Evolutionary conservation across 1,140 invertebrate species (phyloP).

Genomic region (honey bee (Apis mellifera)): DNA sequence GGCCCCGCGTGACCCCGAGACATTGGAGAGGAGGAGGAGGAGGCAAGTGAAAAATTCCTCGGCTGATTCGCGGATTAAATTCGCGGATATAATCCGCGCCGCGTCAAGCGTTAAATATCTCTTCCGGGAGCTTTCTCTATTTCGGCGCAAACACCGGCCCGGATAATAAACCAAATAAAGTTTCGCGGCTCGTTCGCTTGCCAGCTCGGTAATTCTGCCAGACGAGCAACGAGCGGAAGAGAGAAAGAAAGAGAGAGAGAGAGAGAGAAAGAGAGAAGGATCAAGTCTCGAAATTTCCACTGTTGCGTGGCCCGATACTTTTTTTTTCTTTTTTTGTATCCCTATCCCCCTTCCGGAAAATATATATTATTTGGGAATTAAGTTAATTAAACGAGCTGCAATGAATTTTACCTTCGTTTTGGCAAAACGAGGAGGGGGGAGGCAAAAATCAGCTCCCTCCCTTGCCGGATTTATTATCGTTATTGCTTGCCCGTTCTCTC

Average conservation of each 20-base stretch:
- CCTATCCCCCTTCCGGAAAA: not conserved
- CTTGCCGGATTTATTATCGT: not conserved
- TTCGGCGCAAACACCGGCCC: slow-evolving; percentile 43
- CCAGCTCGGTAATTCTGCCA: slow-evolving; percentile 10
- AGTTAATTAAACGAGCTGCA: slow-evolving; percentile 36
- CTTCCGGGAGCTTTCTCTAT: slow-evolving; percentile 22
- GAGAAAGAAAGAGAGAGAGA: not conserved
- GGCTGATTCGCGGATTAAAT: slow-evolving; percentile 56
- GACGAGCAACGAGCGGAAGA: not conserved
- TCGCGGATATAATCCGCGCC: slow-evolving; percentile 43
- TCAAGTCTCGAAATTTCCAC: slow-evolving; percentile 55
- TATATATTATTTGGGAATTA: slow-evolving; percentile 43
- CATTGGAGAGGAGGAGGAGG: not conserved
- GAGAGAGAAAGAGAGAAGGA: not conserved
- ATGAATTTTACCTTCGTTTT: not conserved
- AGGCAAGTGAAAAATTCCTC: slow-evolving; percentile 51
- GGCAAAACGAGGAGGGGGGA: not conserved
- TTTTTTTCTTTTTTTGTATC: not conserved
- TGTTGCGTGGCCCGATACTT: slow-evolving; percentile 17
- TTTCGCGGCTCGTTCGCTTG: slow-evolving; percentile 21
- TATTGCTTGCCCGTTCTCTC: not conserved
- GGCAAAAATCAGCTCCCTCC: not conserved
- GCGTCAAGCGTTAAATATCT: slow-evolving; percentile 48
- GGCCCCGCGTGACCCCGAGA: not conserved
- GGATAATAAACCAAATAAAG: slow-evolving; percentile 47